These are phyloP conservation scores for Myocastor coypus DNA, from an alignment of 2,113 vertebrate species.

Conservation along the genomic window DNA sequence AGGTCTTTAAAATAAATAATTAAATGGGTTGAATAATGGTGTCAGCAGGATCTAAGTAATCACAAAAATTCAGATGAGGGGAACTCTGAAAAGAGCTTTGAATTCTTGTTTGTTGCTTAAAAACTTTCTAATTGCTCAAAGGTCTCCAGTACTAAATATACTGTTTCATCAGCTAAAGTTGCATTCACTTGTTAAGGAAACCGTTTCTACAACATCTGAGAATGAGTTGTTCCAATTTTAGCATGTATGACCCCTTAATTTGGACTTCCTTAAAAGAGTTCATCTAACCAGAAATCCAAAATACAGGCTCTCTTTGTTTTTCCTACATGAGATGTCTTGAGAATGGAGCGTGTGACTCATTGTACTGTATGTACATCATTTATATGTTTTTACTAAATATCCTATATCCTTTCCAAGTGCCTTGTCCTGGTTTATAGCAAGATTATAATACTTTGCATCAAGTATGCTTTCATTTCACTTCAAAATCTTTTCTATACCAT, in stretches of 20 bases:
- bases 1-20: conserved; percentile 80
- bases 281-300: not conserved
- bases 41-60: not conserved
- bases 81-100: not conserved
- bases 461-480: not conserved
- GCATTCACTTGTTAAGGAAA: not conserved
- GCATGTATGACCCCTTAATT: not conserved
- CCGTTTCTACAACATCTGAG: not conserved
- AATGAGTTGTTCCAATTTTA: not conserved
- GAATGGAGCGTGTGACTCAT: not conserved
- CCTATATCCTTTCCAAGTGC: not conserved
- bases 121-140: not conserved
- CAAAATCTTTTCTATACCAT: not conserved
- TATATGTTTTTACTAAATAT: not conserved
- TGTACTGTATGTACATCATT: not conserved
- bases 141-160: not conserved
- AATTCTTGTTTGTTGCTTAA: not conserved
- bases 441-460: not conserved
- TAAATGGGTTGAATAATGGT: conserved; percentile 65
- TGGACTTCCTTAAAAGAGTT: not conserved
- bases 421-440: not conserved
- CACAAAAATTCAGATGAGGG: not conserved
- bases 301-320: not conserved
- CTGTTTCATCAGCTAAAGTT: not conserved
- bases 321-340: not conserved